Percentiles rank a stretch among this genome's conserved stretches.
Conservation (phyloP, 2,797 vertebrate genomes). For the Pantherophis vulpinus region DNA sequence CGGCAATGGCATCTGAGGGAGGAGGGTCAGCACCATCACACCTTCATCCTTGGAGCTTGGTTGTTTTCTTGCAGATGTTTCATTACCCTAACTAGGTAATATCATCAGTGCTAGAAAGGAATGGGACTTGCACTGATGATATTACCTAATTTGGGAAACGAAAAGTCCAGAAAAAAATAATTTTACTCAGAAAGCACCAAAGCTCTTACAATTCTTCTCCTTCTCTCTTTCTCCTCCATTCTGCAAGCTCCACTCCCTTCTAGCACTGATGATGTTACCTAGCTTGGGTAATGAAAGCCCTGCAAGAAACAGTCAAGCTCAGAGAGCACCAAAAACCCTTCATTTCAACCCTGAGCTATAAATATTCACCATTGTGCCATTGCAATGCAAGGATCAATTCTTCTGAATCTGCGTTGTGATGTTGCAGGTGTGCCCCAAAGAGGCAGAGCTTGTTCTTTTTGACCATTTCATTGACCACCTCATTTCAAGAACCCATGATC, state of each 20-base stretch:
- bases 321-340: not conserved
- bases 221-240: not conserved
- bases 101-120: too few relatives aligned
- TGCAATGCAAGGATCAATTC: not conserved
- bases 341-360: not conserved
- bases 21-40: not conserved
- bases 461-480: not conserved
- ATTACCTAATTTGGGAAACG: too few relatives aligned
- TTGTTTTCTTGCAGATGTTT: too few relatives aligned
- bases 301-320: not conserved
- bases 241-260: not conserved
- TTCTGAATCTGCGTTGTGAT: not conserved
- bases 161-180: too few relatives aligned
- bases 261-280: not conserved
- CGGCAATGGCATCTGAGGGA: not conserved
- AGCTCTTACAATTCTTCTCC: not conserved
- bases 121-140: too few relatives aligned
- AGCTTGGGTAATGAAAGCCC: not conserved
- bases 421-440: not conserved
- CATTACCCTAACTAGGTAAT: too few relatives aligned
- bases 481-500: not conserved
- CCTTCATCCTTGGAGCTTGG: not conserved
- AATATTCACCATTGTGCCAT: not conserved
- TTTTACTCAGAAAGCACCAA: not conserved
- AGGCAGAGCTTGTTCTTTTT: not conserved